phyloP scores from a whole-genome alignment of 64 coral and sea anemone species.

The Montipora efflorescens region DNA sequence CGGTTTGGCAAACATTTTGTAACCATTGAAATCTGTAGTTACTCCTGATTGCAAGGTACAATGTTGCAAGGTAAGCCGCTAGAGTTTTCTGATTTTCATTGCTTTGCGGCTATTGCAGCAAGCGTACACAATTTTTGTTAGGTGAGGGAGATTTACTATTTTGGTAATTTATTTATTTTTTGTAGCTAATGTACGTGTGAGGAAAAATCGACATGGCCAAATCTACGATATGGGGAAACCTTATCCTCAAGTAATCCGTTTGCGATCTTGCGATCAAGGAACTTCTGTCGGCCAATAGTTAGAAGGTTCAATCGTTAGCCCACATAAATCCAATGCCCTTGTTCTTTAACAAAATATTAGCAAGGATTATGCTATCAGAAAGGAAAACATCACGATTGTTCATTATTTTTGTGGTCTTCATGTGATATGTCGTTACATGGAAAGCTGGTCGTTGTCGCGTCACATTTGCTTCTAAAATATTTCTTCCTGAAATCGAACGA shows the following conservation, averaged over 20 bases:
- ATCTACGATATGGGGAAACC: constrained; percentile 34
- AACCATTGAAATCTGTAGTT: background rate
- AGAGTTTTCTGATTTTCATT: constrained; percentile 16
- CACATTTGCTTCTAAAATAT: too few relatives aligned
- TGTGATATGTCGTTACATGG: too few relatives aligned
- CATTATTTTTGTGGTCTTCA: too few relatives aligned
- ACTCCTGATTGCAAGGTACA: background rate
- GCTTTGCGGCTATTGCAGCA: background rate
- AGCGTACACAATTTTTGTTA: background rate
- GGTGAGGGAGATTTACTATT: background rate
- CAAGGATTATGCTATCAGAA: too few relatives aligned
- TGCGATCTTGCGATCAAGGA: too few relatives aligned
- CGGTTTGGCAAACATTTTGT: background rate
- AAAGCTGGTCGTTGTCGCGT: too few relatives aligned
- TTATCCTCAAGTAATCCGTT: constrained; percentile 37
- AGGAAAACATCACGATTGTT: too few relatives aligned
- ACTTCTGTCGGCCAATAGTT: too few relatives aligned
- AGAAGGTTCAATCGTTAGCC: too few relatives aligned
- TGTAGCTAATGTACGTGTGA: background rate
- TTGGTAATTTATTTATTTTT: background rate
- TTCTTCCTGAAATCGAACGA: too few relatives aligned
- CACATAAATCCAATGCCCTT: too few relatives aligned
- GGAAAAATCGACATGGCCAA: background rate
- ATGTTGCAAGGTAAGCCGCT: constrained; percentile 16
- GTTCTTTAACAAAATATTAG: too few relatives aligned